Base-by-base conservation (phyloP, 2,113 vertebrate species). In the Paradisaea rubra region DNA sequence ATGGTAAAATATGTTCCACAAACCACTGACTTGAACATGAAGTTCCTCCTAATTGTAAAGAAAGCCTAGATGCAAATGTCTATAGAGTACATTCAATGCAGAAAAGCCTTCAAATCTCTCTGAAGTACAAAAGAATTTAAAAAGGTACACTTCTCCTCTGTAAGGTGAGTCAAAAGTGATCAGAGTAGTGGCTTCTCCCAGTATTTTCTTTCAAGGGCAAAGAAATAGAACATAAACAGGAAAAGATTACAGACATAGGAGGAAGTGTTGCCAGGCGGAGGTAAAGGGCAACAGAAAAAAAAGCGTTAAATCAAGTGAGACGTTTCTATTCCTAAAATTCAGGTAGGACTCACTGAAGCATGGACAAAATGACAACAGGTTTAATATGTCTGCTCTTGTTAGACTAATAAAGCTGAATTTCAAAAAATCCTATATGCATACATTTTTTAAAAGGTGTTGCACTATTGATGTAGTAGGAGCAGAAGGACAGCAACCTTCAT, bases 401-500 rank as follows among this genome's bases (percentile, higher is more conserved):
- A 88, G 68, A 73, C 71, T 83, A 86, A 93, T 61, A 88, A 69
- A 86, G 54, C 42, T 77, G 52, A 88, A 31, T 91, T 77, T 77
- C 50, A 69, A 86, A 88, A 93, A 91, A 83, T 33, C 1, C 0
- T 39, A 16, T 47, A 66, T n/a, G 35, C 64, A 72, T 66, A 14
- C 33, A 59, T 88, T 66, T 91, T 80, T 54, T 50, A 78, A 93
- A 82, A 81, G 39, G 35, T 65, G 63, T 10, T 89, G 78, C 56
- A 73, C 74, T 87, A 82, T 77, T 82, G 59, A 87, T 90, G 71
- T 56, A 70, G 41, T 5, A 68, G 31, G 35, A 93, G 71, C 89
- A 89, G 64, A 66, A 88, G 84, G 65, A 86, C 79, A 70, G 60
- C 49, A 80, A 91, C 88, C 57, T 89, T 93, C 70, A 91, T 91